Percentiles rank a stretch among this genome's conserved stretches.
These are phyloP conservation scores for Sternarchorhynchus goeldii DNA, from an alignment of 2,797 vertebrate species.

Conservation along the genomic window DNA sequence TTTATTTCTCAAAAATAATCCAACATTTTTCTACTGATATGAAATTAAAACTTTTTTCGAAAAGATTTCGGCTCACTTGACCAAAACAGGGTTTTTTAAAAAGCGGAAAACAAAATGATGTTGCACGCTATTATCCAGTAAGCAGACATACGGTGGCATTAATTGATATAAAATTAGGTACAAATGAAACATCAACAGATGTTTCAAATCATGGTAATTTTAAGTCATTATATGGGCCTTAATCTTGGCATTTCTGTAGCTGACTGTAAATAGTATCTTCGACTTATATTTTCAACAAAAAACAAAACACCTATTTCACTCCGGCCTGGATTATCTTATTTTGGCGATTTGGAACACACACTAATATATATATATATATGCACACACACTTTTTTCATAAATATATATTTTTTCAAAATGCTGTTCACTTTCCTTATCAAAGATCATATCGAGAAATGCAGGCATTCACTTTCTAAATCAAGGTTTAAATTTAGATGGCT, in stretches of 20 bases:
- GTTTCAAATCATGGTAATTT: conserved; percentile 57
- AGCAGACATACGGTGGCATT: conserved; percentile 51
- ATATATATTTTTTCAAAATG: background rate
- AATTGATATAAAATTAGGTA: conserved; percentile 52
- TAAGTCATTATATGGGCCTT: conserved; percentile 44
- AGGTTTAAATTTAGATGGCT: conserved; percentile 52
- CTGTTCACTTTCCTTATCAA: conserved; percentile 27
- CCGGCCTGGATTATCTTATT: background rate
- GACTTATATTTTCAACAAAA: background rate
- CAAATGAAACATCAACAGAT: conserved; percentile 61
- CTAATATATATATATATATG: too few relatives aligned
- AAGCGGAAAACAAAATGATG: background rate
- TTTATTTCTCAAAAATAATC: background rate
- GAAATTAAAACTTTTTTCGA: background rate
- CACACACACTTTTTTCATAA: too few relatives aligned
- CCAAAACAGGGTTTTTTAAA: background rate
- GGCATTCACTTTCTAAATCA: conserved; percentile 17
- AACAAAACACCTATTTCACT: background rate
- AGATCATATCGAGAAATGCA: conserved; percentile 15
- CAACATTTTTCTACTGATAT: background rate
- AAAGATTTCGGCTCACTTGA: background rate
- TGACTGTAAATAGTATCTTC: conserved; percentile 18
- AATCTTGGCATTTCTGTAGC: conserved; percentile 21
- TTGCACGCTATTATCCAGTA: conserved; percentile 7
- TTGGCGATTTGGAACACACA: background rate